Percentiles rank a stretch among this genome's conserved stretches.
These are phyloP conservation scores for Maccullochella peelii DNA, from an alignment of 2,113 vertebrate genomes.

Conservation along the genomic window DNA sequence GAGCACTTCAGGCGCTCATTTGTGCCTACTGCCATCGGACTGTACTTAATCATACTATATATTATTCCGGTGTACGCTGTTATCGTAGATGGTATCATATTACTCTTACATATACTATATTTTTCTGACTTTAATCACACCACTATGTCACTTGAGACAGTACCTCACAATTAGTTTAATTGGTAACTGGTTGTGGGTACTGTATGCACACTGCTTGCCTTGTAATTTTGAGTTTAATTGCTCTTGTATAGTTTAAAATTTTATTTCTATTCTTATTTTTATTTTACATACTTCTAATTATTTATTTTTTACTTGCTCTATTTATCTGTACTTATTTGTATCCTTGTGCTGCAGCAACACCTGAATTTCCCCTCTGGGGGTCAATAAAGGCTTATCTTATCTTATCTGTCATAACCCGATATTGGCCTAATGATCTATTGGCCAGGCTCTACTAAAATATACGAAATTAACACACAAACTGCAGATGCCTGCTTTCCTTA, in stretches of 20 bases:
- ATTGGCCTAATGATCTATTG: not conserved
- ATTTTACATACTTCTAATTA: no score
- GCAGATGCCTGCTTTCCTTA: not conserved
- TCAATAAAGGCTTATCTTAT: no score
- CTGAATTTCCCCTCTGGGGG: no score
- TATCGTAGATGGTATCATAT: not conserved
- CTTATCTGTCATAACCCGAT: not conserved
- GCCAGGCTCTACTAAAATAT: not conserved
- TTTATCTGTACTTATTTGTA: no score
- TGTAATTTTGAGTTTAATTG: not conserved
- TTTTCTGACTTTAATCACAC: not conserved
- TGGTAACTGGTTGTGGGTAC: no score
- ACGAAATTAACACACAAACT: not conserved
- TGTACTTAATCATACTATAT: not conserved
- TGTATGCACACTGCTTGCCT: not conserved
- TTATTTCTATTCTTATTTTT: no score
- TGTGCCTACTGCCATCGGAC: not conserved
- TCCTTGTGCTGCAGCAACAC: no score
- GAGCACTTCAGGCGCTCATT: not conserved
- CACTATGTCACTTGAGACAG: no score
- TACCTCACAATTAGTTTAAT: no score
- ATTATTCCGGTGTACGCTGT: not conserved
- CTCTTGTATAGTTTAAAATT: not conserved
- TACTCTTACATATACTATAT: not conserved
- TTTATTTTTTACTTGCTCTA: no score